Percentiles rank a stretch among this genome's conserved stretches.
These are phyloP conservation scores for Xenopus petersii DNA, from an alignment of 2,797 vertebrate genomes.

Conservation along the genomic window DNA sequence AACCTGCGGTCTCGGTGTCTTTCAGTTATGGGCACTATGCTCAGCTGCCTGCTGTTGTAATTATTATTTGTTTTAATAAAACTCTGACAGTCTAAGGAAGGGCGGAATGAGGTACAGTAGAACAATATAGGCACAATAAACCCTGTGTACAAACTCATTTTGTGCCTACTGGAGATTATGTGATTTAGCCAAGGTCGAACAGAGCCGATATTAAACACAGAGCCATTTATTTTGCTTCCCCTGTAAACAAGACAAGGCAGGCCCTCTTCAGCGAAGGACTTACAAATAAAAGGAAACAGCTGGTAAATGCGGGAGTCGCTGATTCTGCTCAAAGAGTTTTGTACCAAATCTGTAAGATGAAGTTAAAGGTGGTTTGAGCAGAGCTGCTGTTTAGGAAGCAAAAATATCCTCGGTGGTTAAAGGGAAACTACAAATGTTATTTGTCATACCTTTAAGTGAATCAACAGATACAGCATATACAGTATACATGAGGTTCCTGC, in stretches of 20 bases:
- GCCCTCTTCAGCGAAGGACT: too few species aligned
- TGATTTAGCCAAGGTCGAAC: conserved; percentile 22
- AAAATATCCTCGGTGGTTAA: not conserved
- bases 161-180: conserved; percentile 28
- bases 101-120: conserved; percentile 16
- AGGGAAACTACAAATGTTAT: too few species aligned
- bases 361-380: not conserved
- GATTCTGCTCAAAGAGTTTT: not conserved
- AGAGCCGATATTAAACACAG: conserved; percentile 37
- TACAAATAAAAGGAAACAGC: conserved; percentile 5
- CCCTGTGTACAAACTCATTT: conserved; percentile 28
- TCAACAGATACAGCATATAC: too few species aligned
- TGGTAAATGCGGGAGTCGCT: not conserved
- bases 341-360: conserved; percentile 4
- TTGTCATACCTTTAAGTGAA: not conserved
- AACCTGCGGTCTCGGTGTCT: not conserved
- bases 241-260: not conserved
- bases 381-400: not conserved
- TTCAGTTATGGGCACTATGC: not conserved
- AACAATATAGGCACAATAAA: conserved; percentile 31
- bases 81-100: conserved; percentile 9
- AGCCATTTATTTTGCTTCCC: conserved; percentile 13
- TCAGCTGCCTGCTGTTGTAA: conserved; percentile 20
- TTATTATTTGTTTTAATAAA: conserved; percentile 36
- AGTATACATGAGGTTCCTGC: too few species aligned